phyloP scores from a whole-genome alignment of 2,797 vertebrate species.

The Thalassophryne amazonica region DNA sequence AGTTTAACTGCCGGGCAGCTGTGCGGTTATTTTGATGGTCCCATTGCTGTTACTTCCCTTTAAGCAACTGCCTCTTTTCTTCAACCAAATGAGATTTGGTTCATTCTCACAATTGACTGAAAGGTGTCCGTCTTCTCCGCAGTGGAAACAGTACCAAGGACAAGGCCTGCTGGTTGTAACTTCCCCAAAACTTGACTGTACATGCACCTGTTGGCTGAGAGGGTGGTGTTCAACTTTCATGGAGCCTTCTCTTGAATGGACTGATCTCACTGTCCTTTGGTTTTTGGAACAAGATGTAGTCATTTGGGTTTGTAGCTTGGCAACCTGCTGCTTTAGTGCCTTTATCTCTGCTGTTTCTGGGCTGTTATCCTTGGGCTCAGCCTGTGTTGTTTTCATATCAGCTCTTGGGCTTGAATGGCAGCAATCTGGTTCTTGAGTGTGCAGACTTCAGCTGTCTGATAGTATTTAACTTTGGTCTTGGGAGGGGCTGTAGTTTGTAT shows the following conservation, averaged over 20 bases:
- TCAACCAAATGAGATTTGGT: neutral
- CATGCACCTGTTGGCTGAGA: neutral
- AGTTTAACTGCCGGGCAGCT: neutral
- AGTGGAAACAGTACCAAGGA: slow-evolving; percentile 1
- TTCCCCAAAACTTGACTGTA: neutral
- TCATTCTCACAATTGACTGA: neutral
- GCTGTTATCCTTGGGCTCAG: neutral
- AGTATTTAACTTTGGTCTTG: neutral
- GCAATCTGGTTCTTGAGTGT: too few species aligned
- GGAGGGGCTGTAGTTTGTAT: neutral
- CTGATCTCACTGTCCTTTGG: neutral
- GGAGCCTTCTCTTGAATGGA: neutral
- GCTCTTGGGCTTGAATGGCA: neutral
- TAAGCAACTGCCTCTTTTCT: neutral
- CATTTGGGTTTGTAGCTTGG: neutral
- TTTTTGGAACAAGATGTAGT: neutral
- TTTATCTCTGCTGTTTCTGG: neutral
- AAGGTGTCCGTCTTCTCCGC: neutral
- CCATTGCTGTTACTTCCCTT: neutral
- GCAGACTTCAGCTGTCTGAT: neutral
- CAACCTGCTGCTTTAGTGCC: neutral
- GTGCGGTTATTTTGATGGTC: neutral
- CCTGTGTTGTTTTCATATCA: neutral
- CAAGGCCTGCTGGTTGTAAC: neutral
- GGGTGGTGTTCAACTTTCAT: neutral